Conservation (phyloP, 2,113 vertebrate genomes). For the Dipodomys spectabilis region DNA sequence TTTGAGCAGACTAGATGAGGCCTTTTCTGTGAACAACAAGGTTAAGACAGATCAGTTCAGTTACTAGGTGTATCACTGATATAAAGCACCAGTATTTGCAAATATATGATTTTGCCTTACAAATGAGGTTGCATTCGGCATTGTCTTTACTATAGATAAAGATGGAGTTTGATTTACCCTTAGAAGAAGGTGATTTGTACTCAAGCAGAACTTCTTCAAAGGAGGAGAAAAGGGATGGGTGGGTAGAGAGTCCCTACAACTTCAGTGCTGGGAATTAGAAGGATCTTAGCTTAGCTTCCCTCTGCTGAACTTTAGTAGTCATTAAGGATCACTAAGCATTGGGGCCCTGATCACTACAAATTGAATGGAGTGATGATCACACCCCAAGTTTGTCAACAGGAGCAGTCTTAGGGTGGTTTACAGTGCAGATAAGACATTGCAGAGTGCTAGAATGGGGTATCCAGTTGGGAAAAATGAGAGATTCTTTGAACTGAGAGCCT, state of each 20-base stretch:
- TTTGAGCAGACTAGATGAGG: background rate
- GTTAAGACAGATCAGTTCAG: background rate
- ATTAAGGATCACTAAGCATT: background rate
- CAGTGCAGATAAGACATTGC: background rate
- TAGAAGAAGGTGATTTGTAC: conserved; percentile 6
- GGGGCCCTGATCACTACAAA: background rate
- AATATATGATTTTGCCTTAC: conserved; percentile 10
- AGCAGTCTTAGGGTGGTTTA: background rate
- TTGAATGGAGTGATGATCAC: background rate
- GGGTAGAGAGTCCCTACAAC: background rate
- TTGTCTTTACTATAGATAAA: conserved; percentile 25
- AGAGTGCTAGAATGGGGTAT: background rate
- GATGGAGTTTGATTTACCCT: background rate
- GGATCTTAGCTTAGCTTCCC: background rate
- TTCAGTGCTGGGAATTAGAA: background rate
- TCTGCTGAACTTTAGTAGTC: background rate
- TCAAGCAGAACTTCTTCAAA: background rate
- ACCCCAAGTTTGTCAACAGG: background rate
- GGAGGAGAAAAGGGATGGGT: background rate
- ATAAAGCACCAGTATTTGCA: background rate
- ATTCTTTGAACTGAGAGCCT: background rate
- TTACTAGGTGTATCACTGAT: background rate
- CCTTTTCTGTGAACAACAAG: background rate
- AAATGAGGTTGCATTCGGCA: background rate
- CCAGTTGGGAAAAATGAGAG: background rate